Base-by-base conservation (phyloP, 2,797 vertebrate species). In the Coregonus suidteri region DNA sequence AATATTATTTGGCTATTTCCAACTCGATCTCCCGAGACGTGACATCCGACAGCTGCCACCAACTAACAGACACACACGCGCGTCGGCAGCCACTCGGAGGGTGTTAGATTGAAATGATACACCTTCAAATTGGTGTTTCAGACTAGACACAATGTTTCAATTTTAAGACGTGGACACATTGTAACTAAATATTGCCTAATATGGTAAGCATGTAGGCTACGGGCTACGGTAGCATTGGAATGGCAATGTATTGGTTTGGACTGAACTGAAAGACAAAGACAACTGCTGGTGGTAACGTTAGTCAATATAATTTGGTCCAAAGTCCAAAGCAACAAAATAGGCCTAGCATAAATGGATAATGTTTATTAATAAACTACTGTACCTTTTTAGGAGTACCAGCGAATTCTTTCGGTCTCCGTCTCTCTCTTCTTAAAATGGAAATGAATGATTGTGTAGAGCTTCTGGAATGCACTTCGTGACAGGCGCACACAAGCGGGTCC, bases 21-120 rank as follows among this genome's bases (percentile, higher is more conserved):
- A 85, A 79, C 82, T 75, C 79, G 41, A 78, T 78, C 71, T 81
- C 82, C 62, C 67, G 52, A 78, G 74, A 77, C 79, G 81, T 80
- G 86, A 54, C 73, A 70, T 79, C 80, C 76, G 81, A 86, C 87
- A 87, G 85, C 85, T 86, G 83, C 77, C 15, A 31, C 20, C 51
- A 62, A 47, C 41, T 9, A 0, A 47, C 37, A 2, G 6, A 9
- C 7, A 9, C 9, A 47, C 41, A 47, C 41, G 3, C 41, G 2
- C 41, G 2, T 47, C 41, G 9, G 56, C 56, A n/a, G 18, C 56
- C n/a, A 47, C 6, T 6, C n/a, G 56, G 56, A 59, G 56, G n/a
- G 54, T 59, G 52, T 11, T 11, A 53, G 9, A 53, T 13, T 15
- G 52, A 15, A 15, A 13, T 53, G 9, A 53, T 15, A 53, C 52